phyloP scores from a whole-genome alignment of 2,888 invertebrate species.

The Tetanocera ferruginea region DNA sequence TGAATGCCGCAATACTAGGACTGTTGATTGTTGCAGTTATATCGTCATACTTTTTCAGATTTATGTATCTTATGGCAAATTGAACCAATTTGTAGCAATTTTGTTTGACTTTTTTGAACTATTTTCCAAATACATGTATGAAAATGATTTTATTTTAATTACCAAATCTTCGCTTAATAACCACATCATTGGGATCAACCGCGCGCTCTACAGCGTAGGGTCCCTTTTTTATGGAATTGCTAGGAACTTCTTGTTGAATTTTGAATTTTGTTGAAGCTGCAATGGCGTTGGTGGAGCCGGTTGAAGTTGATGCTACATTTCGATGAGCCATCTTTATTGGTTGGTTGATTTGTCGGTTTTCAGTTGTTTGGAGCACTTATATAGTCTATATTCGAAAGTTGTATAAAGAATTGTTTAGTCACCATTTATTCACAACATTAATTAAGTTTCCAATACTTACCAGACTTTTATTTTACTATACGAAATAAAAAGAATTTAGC shows the following conservation, averaged over 20 bases:
- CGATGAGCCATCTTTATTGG: not conserved
- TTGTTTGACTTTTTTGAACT: not conserved
- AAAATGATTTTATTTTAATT: constrained; percentile 46
- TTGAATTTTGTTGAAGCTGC: constrained; percentile 47
- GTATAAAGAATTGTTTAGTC: not conserved
- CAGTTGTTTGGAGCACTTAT: not conserved
- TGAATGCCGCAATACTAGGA: not conserved
- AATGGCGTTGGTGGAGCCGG: not conserved
- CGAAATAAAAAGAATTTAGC: too few species aligned
- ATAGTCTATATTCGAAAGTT: not conserved
- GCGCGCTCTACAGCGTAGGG: constrained; percentile 52
- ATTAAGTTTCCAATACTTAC: not conserved
- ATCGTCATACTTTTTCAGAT: not conserved
- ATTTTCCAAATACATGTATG: not conserved
- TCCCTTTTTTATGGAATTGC: constrained; percentile 49
- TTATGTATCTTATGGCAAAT: not conserved
- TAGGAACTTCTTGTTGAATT: constrained; percentile 52
- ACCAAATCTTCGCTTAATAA: constrained; percentile 56
- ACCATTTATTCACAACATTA: not conserved
- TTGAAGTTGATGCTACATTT: not conserved
- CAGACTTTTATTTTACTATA: too few species aligned
- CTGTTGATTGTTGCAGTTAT: constrained; percentile 18
- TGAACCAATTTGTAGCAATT: not conserved
- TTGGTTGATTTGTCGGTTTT: constrained; percentile 9
- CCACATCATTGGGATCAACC: constrained; percentile 53